Evolutionary conservation across 2,888 invertebrate genomes (phyloP).

Genomic region (Caenorhabditis sp.): DNA sequence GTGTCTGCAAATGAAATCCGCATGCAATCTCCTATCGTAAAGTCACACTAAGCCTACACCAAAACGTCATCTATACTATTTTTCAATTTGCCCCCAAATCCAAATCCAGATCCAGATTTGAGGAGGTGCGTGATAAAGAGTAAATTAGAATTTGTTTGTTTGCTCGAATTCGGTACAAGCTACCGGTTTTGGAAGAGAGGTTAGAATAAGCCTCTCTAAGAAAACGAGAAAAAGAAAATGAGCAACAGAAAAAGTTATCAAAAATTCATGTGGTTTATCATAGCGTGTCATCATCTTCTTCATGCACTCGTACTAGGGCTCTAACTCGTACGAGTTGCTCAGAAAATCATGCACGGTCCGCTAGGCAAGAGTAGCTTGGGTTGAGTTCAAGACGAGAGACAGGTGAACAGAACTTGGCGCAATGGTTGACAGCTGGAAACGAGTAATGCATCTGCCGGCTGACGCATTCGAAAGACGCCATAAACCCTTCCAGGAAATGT

Average conservation of each 20-base stretch:
- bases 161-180: not conserved
- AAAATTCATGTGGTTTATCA: constrained; percentile 59
- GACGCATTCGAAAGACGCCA: constrained; percentile 26
- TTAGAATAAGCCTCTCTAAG: constrained; percentile 1
- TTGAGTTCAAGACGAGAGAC: not conserved
- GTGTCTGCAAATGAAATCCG: not conserved
- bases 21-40: constrained; percentile 8
- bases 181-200: not conserved
- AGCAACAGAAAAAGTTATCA: constrained; percentile 19
- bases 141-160: not conserved
- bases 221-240: constrained; percentile 1
- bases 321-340: not conserved
- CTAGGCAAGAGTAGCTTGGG: too few relatives aligned
- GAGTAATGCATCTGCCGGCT: constrained; percentile 22
- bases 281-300: constrained; percentile 38
- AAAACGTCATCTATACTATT: constrained; percentile 36
- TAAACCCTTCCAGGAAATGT: constrained; percentile 28
- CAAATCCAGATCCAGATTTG: too few relatives aligned
- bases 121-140: constrained; percentile 9
- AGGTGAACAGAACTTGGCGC: not conserved
- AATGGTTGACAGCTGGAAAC: not conserved
- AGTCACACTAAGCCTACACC: not conserved
- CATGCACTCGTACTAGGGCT: not conserved
- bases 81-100: constrained; percentile 1
- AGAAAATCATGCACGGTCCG: not conserved